Percentiles rank a stretch among this genome's conserved stretches.
phyloP scores from a whole-genome alignment of 2,113 vertebrate species.

The Misgurnus mizolepis region DNA sequence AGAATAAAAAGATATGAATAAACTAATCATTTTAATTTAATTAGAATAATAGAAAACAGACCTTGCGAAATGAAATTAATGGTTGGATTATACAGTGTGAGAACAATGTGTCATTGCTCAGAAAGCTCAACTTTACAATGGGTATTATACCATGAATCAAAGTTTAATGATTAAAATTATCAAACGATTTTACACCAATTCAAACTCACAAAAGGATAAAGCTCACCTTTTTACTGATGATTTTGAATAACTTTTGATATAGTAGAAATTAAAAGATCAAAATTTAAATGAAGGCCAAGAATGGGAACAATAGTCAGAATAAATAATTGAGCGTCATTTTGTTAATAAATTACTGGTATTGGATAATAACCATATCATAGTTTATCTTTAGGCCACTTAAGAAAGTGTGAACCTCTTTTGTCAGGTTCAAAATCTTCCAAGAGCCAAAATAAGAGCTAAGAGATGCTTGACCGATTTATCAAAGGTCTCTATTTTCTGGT shows the following conservation, averaged over 20 bases:
- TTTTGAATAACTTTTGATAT: background rate
- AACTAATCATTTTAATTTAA: slow-evolving; percentile 60
- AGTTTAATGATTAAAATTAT: slow-evolving; percentile 7
- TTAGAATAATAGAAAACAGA: slow-evolving; percentile 55
- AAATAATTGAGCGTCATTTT: too few species aligned
- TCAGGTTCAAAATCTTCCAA: too few species aligned
- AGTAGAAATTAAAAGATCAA: background rate
- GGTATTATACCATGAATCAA: slow-evolving; percentile 2
- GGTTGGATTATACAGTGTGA: slow-evolving; percentile 14
- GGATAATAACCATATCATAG: too few species aligned
- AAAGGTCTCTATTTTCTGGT: background rate
- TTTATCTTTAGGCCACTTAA: too few species aligned
- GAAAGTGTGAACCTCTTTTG: too few species aligned
- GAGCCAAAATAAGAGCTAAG: background rate
- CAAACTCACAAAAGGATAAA: background rate
- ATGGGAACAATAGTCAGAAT: too few species aligned
- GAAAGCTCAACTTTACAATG: background rate
- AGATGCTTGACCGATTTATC: background rate
- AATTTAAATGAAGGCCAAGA: background rate
- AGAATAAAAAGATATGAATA: slow-evolving; percentile 51
- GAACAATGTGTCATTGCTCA: slow-evolving; percentile 2
- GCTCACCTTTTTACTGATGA: background rate
- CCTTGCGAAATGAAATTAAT: slow-evolving; percentile 46
- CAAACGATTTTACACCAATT: background rate
- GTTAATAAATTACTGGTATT: too few species aligned